phyloP scores from a whole-genome alignment of 2,797 vertebrate species.

The Scolopax bukidnonensis region DNA sequence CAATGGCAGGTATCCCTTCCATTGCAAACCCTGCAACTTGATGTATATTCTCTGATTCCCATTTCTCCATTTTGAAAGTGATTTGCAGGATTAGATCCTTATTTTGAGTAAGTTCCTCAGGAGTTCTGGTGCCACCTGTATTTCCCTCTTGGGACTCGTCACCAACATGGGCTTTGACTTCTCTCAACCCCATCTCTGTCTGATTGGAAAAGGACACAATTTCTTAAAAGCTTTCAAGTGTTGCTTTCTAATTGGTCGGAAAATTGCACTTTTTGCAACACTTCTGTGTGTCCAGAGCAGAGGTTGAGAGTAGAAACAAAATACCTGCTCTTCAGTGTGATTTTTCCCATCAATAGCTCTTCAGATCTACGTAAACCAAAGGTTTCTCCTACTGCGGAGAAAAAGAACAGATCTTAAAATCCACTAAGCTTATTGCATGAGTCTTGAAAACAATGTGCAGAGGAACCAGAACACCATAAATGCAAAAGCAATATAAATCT shows the following conservation, averaged over 20 bases:
- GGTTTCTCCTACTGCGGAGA: not conserved
- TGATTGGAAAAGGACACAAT: not conserved
- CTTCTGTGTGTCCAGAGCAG: not conserved
- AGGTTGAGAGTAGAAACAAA: not conserved
- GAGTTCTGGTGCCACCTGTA: not conserved
- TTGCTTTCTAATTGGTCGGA: not conserved
- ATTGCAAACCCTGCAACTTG: rapidly evolving
- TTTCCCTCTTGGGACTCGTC: not conserved
- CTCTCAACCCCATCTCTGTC: not conserved
- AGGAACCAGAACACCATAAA: not conserved
- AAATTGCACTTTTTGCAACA: not conserved
- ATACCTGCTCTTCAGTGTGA: not conserved
- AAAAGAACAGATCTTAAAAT: not conserved
- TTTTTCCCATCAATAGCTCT: not conserved
- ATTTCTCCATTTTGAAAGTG: not conserved
- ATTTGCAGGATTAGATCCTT: not conserved
- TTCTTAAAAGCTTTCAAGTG: not conserved
- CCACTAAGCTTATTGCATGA: not conserved
- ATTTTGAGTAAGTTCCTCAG: not conserved
- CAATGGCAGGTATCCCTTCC: not conserved
- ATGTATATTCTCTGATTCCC: not conserved
- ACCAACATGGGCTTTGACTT: not conserved
- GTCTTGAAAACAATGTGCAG: not conserved
- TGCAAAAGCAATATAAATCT: not conserved
- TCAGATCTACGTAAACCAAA: not conserved